Conservation (phyloP, 2,888 invertebrate species). For the Theodoxus fluviatilis region DNA sequence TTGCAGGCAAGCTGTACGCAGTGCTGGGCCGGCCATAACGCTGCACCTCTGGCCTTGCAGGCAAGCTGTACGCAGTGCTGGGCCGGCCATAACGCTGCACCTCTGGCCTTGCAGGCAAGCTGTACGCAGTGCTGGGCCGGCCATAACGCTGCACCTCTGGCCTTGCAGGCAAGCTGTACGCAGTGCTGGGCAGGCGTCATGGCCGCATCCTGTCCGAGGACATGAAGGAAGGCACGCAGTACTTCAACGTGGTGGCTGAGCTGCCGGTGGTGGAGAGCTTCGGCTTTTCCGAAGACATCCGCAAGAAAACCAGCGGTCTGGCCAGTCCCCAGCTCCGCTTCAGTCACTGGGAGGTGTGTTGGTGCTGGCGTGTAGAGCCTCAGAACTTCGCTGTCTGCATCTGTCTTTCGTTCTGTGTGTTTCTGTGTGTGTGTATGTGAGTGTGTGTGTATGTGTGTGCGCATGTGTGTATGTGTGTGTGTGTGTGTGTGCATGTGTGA, state of each 20-base stretch:
- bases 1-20: too few species aligned
- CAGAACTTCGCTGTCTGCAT: too few species aligned
- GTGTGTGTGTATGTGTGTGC: not conserved
- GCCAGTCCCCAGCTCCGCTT: conserved; percentile 94
- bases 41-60: too few species aligned
- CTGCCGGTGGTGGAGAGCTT: conserved; percentile 97
- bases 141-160: not conserved
- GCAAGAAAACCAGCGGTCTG: conserved; percentile 93
- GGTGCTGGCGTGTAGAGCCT: too few species aligned
- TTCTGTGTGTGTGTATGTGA: not conserved
- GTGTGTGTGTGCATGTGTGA: too few species aligned
- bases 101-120: conserved; percentile 50
- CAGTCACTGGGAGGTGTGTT: conserved; percentile 97
- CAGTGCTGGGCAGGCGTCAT: conserved; percentile 84
- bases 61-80: not conserved
- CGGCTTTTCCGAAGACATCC: conserved; percentile 90
- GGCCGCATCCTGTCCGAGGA: conserved; percentile 90
- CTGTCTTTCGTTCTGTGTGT: too few species aligned
- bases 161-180: conserved; percentile 71
- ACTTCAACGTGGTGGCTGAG: conserved; percentile 86
- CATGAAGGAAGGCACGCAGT: conserved; percentile 84
- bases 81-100: not conserved
- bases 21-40: too few species aligned
- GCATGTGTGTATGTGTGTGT: too few species aligned
- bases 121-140: not conserved